phyloP scores from a whole-genome alignment of 2,797 vertebrate species.

The Spea hammondii region DNA sequence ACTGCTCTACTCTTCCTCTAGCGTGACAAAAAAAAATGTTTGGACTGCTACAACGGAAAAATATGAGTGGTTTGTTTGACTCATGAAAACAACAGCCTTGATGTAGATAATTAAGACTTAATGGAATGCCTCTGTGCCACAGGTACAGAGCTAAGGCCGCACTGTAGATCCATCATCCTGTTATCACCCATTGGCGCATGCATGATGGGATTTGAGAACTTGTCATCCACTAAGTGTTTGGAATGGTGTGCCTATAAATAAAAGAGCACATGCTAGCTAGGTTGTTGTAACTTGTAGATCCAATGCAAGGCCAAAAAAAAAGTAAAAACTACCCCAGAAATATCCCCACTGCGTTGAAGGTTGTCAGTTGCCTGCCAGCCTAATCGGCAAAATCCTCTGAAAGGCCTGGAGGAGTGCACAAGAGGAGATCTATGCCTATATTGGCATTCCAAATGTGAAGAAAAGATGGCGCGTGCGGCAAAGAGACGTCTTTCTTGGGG shows the following conservation, averaged over 20 bases:
- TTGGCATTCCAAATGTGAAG: too few species aligned
- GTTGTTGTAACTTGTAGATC: too few species aligned
- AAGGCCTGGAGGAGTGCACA: too few species aligned
- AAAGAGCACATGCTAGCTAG: neutral
- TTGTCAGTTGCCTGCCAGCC: too few species aligned
- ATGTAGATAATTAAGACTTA: conserved; percentile 17
- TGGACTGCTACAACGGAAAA: conserved; percentile 51
- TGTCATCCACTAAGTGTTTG: conserved; percentile 32
- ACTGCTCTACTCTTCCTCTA: neutral
- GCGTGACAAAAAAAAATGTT: conserved; percentile 30
- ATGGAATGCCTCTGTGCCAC: conserved; percentile 1
- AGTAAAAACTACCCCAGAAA: too few species aligned
- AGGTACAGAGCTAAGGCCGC: neutral
- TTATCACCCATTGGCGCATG: conserved; percentile 20
- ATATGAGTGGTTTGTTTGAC: conserved; percentile 48
- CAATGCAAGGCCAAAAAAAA: too few species aligned
- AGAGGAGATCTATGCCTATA: too few species aligned
- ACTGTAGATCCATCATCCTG: conserved; percentile 40
- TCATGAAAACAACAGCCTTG: conserved; percentile 33
- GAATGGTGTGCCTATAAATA: conserved; percentile 37
- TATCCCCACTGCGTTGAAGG: too few species aligned
- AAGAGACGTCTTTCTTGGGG: too few species aligned
- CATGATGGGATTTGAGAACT: conserved; percentile 22
- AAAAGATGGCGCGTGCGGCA: too few species aligned
- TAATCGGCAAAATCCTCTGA: too few species aligned